A percentile compares a stretch with the other conserved stretches of the same genome.
Conservation (phyloP, 2,888 invertebrate species). For the Helobdella robusta region DNA sequence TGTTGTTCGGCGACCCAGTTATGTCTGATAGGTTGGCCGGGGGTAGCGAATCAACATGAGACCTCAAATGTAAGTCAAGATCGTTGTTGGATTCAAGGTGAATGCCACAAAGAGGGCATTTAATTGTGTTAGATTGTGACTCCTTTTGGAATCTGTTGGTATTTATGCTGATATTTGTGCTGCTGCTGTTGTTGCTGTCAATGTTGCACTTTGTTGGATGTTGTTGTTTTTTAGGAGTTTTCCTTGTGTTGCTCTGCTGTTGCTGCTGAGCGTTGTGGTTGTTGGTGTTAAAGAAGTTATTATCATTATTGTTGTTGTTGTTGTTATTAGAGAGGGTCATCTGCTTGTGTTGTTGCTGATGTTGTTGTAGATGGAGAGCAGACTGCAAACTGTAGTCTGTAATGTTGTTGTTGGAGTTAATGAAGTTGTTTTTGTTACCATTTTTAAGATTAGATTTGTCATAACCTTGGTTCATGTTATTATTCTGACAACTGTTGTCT, state of each 20-base stretch:
- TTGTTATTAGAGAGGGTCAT: neutral
- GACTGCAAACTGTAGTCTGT: neutral
- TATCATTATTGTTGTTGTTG: neutral
- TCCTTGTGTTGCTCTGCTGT: too few species aligned
- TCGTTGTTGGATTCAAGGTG: conserved; percentile 9
- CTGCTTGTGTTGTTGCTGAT: too few species aligned
- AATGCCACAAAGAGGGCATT: conserved; percentile 19
- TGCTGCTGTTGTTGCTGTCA: neutral
- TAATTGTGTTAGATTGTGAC: conserved; percentile 9
- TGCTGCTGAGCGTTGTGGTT: too few species aligned
- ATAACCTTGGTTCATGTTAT: neutral
- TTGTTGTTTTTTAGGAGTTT: too few species aligned
- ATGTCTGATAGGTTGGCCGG: conserved; percentile 1
- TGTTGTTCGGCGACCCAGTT: neutral
- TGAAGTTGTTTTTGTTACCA: neutral
- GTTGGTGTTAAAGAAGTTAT: neutral
- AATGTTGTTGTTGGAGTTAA: neutral
- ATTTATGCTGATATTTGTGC: neutral
- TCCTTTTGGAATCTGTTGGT: neutral
- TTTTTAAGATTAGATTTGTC: neutral
- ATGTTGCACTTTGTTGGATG: neutral
- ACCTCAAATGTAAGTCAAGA: conserved; percentile 18
- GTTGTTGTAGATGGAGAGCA: too few species aligned
- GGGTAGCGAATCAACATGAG: conserved; percentile 12
- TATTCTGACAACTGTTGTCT: neutral